These are phyloP conservation scores for Oryzaephilus surinamensis DNA, from an alignment of 1,140 invertebrate species.

Conservation along the genomic window DNA sequence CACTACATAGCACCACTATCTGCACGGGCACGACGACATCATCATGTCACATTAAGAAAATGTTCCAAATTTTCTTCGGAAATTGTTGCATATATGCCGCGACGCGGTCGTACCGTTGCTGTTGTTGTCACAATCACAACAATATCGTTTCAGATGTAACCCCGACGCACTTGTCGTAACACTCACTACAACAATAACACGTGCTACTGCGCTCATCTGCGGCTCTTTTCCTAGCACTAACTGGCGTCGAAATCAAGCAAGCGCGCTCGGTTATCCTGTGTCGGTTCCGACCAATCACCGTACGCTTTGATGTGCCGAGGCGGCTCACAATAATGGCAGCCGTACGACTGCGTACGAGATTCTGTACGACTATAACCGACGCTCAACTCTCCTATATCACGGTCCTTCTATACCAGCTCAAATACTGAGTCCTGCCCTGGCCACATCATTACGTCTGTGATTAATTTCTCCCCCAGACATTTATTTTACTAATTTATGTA, in stretches of 20 bases:
- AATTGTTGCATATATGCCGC: too few species aligned
- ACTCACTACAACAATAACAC: not conserved
- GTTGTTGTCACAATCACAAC: not conserved
- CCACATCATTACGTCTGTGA: slow-evolving; percentile 30
- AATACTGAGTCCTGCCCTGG: too few species aligned
- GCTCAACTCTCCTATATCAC: slow-evolving; percentile 19
- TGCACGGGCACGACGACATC: slow-evolving; percentile 13
- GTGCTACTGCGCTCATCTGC: slow-evolving; percentile 3
- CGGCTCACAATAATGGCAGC: slow-evolving; percentile 37
- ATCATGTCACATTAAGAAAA: too few species aligned
- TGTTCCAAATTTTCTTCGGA: too few species aligned
- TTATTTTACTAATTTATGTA: slow-evolving; percentile 33
- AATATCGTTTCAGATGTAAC: not conserved
- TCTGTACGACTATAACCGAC: slow-evolving; percentile 7
- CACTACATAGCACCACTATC: slow-evolving; percentile 32
- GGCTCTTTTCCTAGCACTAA: too few species aligned
- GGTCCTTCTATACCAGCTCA: too few species aligned
- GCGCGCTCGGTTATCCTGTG: slow-evolving; percentile 19
- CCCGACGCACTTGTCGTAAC: not conserved
- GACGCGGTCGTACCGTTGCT: too few species aligned
- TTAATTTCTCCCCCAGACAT: slow-evolving; percentile 31
- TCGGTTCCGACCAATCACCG: slow-evolving; percentile 36
- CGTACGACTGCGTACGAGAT: slow-evolving; percentile 36
- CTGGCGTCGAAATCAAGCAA: slow-evolving; percentile 18
- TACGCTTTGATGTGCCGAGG: slow-evolving; percentile 32